Evolutionary conservation across 2,113 vertebrate species (phyloP), one percentile per base, ranked within the genome.

Genomic region (Columbina picui): DNA sequence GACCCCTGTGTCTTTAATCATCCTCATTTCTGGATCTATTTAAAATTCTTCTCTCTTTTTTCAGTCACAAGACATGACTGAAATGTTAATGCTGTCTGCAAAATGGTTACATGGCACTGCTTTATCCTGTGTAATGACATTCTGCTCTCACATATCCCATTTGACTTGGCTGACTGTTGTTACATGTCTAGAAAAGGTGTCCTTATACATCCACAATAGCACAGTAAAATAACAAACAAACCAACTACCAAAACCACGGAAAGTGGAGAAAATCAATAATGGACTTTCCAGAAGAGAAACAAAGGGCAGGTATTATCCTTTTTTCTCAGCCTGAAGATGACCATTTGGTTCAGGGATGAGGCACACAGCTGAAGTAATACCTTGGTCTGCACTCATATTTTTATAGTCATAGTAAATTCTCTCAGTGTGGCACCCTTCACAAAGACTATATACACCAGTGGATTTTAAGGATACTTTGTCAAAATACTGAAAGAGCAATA

Each of bases 1-100:
- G 94, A 95, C 82, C 70, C 71, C 63, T 30, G 39, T 74, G 79
- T 85, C 85, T 95, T 96, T 88, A 93, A 93, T 94, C 93, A 94
- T 67, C 50, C 30, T 93, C 41, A 73, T 87, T 96, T 91, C 78
- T 93, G 90, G 81, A 67, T 91, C 78, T 93, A 17, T 84, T 96
- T 90, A 68, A 94, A 95, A 94, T 86, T 77, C 65, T 87, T 59
- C 34, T 56, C 50, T 61, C 53, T 81, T 84, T 84, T 89, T 84
- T 50, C 71, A 63, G 18, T 55, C 71, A 77, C 34, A 52, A 43
- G n/a, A 93, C 69, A 73, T 60, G 94, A 93, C 90, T 88, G 84
- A 86, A 96, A 96, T 95, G 77, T 84, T 90, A 94, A 96, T 95
- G 85, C 34, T 50, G 38, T 21, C 75, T 90, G 68, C 59, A 83